phyloP scores from a whole-genome alignment of 2,797 vertebrate species.

The Pteronotus mesoamericanus region DNA sequence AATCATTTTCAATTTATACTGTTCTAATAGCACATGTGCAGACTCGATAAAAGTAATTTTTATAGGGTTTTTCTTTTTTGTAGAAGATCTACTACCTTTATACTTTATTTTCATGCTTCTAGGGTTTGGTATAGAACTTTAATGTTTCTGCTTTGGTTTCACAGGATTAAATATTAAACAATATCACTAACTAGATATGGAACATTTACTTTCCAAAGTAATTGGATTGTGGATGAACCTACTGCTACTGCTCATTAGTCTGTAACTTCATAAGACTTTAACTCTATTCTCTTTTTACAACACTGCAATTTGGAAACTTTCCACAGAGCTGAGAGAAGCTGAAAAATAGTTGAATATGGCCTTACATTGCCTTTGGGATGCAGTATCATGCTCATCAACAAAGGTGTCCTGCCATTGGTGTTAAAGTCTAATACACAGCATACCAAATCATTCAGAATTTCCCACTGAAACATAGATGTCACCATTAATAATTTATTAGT shows the following conservation, averaged over 20 bases:
- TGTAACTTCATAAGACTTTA: constrained; percentile 63
- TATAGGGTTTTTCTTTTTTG: constrained; percentile 39
- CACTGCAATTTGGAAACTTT: constrained; percentile 61
- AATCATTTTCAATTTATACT: constrained; percentile 15
- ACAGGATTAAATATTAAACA: constrained; percentile 77
- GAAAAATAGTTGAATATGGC: constrained; percentile 45
- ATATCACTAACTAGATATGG: constrained; percentile 73
- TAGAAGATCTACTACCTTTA: constrained; percentile 51
- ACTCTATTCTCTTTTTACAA: constrained; percentile 61
- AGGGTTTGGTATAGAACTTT: constrained; percentile 57
- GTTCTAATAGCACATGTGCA: background rate
- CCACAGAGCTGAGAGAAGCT: constrained; percentile 30
- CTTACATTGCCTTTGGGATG: constrained; percentile 15
- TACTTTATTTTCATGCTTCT: constrained; percentile 65
- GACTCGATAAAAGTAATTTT: constrained; percentile 22
- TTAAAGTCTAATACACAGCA: background rate
- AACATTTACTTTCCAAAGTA: constrained; percentile 75
- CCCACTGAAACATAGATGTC: background rate
- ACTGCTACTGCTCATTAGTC: constrained; percentile 72
- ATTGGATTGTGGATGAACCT: constrained; percentile 73
- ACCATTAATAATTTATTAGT: background rate
- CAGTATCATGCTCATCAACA: background rate
- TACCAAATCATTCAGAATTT: background rate
- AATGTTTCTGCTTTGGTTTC: constrained; percentile 52
- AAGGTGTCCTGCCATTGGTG: background rate